Evolutionary conservation across 2,797 vertebrate genomes (phyloP).

Genomic region (Capromys pilorides): DNA sequence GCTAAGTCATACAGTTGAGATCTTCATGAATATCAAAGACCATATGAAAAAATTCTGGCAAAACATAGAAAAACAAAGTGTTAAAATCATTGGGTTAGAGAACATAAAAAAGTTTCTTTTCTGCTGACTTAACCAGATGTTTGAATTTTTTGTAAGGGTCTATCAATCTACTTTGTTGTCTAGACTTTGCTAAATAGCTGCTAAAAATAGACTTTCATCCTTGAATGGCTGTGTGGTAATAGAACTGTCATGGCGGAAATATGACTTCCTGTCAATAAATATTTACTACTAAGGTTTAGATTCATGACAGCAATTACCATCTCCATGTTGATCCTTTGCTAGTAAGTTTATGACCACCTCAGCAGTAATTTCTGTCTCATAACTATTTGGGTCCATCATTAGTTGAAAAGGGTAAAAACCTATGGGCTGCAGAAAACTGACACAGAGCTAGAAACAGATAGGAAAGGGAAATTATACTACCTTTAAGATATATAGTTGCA

Average conservation of each 20-base stretch:
- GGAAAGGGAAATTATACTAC: conserved; percentile 20
- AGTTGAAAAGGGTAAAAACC: conserved; percentile 57
- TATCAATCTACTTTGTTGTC: conserved; percentile 29
- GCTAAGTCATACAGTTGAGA: background rate
- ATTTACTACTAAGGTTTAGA: conserved; percentile 70
- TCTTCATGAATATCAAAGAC: background rate
- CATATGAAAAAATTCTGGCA: background rate
- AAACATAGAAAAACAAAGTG: background rate
- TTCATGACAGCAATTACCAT: conserved; percentile 63
- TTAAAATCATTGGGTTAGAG: background rate
- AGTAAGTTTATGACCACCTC: conserved; percentile 48
- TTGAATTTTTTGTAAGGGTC: conserved; percentile 39
- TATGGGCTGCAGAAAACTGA: conserved; percentile 39
- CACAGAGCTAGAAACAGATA: conserved; percentile 7
- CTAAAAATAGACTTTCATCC: conserved; percentile 57
- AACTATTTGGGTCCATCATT: conserved; percentile 48
- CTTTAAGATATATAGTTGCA: conserved; percentile 56
- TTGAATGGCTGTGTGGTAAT: conserved; percentile 59
- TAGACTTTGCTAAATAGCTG: conserved; percentile 59
- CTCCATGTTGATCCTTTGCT: conserved; percentile 60
- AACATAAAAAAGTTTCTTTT: conserved; percentile 47
- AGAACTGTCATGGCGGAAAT: conserved; percentile 58
- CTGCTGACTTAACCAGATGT: conserved; percentile 37
- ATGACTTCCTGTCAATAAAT: conserved; percentile 73
- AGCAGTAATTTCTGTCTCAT: conserved; percentile 27